Evolutionary conservation across 37 sponge, comb jelly and placozoan species (phyloP), one percentile per base, ranked within the genome.

Genomic region (Dysidea cf. avara): DNA sequence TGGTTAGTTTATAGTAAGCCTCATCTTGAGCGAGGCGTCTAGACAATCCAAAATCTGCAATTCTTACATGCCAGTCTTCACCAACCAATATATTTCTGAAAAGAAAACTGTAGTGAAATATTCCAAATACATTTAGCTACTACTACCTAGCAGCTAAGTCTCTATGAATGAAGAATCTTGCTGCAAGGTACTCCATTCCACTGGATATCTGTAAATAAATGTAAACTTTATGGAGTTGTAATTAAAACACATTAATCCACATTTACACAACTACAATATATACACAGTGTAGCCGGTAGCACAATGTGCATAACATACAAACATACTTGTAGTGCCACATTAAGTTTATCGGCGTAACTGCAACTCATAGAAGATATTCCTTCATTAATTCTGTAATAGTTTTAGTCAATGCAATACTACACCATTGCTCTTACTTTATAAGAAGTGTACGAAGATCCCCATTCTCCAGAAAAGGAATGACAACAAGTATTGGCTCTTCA

Each of bases 151-250:
- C 77, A 33, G 77, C 77, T 25, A 83, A 58, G 37, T 76, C 84
- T 62, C 77, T 69, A 46, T 83, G 84, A 26, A 83, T 76, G 39
- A 76, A 83, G 39, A 37, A 83, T 59, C 71, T 83, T 30, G 71
- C 48, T 24, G 77, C 70, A 32, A 83, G 40, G 36, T 76, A 83
- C 39, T 83, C 77, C 84, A 83, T 83, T 37, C 84, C 84, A 28
- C 55, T 31, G 0, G 84, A 77, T 71, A 83, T 63, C 84, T 83
- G 33, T 64, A 40, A 5, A 29, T 56, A 12, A 29, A 12, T 25
- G 58, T 56, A 29, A 12, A 56, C n/a, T 29, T 25, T 12, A 56
- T 6, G 22, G 22, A 25, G 5, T 7, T 56, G 66, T 21, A 64
- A 9, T 11, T 43, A 43, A 43, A 20, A 33, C 6, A 64, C 66